Percentiles rank a stretch among this genome's conserved stretches.
Conservation (phyloP, 2,888 invertebrate species). For the Oegoconia quadripuncta region DNA sequence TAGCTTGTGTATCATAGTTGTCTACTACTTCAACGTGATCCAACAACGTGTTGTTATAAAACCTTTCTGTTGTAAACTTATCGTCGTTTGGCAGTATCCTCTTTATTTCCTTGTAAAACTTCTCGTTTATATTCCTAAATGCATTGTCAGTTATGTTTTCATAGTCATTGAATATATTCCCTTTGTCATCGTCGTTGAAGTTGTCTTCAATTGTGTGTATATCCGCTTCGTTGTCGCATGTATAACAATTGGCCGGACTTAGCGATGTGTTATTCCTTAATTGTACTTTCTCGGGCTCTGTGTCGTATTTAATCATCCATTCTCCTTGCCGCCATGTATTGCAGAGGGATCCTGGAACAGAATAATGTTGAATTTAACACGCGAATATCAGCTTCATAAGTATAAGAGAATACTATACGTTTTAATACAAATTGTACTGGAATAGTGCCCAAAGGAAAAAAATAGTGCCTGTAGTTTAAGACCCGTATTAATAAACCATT, state of each 20-base stretch:
- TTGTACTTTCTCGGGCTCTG: slow-evolving; percentile 47
- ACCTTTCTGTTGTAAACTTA: slow-evolving; percentile 54
- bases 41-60: slow-evolving; percentile 52
- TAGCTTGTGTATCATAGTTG: slow-evolving; percentile 57
- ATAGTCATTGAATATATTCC: slow-evolving; percentile 3
- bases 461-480: no score
- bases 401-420: no score
- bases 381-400: no score
- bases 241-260: slow-evolving; percentile 31
- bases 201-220: slow-evolving; percentile 5
- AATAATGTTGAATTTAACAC: no score
- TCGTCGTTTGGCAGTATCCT: slow-evolving; percentile 51
- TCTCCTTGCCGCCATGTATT: slow-evolving; percentile 91
- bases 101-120: slow-evolving; percentile 32
- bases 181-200: not conserved
- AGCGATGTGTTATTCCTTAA: slow-evolving; percentile 39
- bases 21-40: slow-evolving; percentile 44
- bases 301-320: slow-evolving; percentile 74
- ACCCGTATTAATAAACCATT: no score
- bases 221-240: slow-evolving; percentile 17
- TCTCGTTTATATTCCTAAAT: slow-evolving; percentile 37
- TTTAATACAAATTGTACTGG: no score
- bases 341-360: slow-evolving; percentile 80
- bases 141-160: slow-evolving; percentile 12
- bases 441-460: no score